Percentiles rank a stretch among this genome's conserved stretches.
These are phyloP conservation scores for Atherinosoma microstoma DNA, from an alignment of 2,797 vertebrate genomes.

Conservation along the genomic window DNA sequence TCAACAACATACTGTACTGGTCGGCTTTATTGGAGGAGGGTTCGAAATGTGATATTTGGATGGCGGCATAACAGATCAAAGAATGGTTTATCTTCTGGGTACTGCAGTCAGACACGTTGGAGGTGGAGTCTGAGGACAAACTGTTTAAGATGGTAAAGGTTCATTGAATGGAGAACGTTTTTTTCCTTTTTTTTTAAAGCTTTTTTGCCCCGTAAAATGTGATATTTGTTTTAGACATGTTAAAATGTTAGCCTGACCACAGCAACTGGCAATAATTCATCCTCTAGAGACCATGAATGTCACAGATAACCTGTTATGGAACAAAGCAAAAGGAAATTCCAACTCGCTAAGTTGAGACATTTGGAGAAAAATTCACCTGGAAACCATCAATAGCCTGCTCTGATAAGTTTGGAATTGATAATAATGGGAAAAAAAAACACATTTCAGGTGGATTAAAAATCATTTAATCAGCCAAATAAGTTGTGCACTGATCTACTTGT, in stretches of 20 bases:
- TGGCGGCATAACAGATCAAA: background rate
- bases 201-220: no score
- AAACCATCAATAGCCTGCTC: no score
- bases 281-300: background rate
- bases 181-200: background rate
- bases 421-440: background rate
- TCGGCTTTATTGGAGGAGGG: constrained; percentile 7
- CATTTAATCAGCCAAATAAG: constrained; percentile 8
- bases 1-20: constrained; percentile 1
- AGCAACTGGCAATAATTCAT: background rate
- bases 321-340: no score
- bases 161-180: background rate
- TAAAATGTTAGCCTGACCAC: background rate
- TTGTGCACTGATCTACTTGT: constrained; percentile 5
- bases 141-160: background rate
- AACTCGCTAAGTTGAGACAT: no score
- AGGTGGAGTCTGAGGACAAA: no score
- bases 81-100: background rate
- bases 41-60: constrained; percentile 1
- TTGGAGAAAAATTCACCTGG: no score
- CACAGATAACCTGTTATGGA: background rate
- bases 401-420: no score
- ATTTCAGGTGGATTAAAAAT: constrained; percentile 10
- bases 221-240: background rate
- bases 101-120: background rate